Evolutionary conservation across 2,888 invertebrate genomes (phyloP).

Genomic region (Bugula neritina): DNA sequence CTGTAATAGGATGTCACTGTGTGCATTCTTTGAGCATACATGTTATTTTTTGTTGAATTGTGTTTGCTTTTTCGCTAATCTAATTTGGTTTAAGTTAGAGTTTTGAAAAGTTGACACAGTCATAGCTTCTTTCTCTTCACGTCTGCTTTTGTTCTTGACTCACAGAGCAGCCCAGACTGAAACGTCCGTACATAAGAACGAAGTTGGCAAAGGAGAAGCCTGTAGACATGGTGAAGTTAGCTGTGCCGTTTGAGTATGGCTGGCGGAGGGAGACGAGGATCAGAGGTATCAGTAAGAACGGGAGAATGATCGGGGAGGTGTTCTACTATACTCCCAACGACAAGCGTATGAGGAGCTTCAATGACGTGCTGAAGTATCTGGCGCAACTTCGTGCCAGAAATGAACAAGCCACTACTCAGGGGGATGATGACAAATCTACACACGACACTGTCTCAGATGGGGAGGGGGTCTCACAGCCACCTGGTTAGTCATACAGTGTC

Average conservation of each 20-base stretch:
- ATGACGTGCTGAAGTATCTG: slow-evolving; percentile 57
- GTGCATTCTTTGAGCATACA: too few relatives aligned
- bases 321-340: slow-evolving; percentile 71
- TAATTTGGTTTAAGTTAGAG: too few relatives aligned
- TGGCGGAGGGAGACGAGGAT: slow-evolving; percentile 92
- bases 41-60: too few relatives aligned
- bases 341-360: slow-evolving; percentile 61
- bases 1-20: too few relatives aligned
- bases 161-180: not conserved
- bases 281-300: slow-evolving; percentile 70
- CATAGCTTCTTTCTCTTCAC: too few relatives aligned
- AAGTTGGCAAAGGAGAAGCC: slow-evolving; percentile 14
- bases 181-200: slow-evolving; percentile 10
- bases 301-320: slow-evolving; percentile 66
- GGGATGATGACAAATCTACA: not conserved
- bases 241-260: slow-evolving; percentile 32
- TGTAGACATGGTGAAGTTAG: slow-evolving; percentile 16
- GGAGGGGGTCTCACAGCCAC: not conserved
- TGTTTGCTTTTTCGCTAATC: too few relatives aligned
- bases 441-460: not conserved
- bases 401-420: not conserved
- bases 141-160: too few relatives aligned
- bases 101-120: too few relatives aligned
- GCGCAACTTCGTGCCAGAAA: not conserved
- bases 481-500: too few relatives aligned